Conservation (phyloP, 2,888 invertebrate species). For the Pyrocoelia pectoralis region DNA sequence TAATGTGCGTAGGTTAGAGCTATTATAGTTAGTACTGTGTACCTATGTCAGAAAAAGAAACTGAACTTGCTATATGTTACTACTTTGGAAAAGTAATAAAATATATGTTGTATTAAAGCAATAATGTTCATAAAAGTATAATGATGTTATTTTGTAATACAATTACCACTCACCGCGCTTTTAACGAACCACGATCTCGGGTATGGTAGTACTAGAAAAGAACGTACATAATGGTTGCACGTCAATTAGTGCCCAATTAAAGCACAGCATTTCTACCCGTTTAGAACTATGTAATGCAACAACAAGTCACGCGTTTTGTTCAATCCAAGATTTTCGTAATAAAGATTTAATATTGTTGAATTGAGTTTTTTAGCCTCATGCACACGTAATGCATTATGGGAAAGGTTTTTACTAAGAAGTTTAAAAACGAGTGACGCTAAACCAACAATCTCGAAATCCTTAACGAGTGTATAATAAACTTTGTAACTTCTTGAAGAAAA, state of each 20-base stretch:
- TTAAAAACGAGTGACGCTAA: background rate
- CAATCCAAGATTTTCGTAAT: background rate
- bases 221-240: slow-evolving; percentile 37
- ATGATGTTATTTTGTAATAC: slow-evolving; percentile 12
- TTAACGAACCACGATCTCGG: slow-evolving; percentile 30
- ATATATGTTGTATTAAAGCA: background rate
- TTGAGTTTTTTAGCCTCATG: background rate
- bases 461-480: background rate
- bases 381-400: background rate
- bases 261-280: slow-evolving; percentile 27
- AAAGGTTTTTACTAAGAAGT: background rate
- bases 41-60: no score
- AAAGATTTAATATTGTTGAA: background rate
- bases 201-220: slow-evolving; percentile 24
- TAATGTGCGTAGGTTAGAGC: no score
- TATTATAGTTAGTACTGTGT: no score
- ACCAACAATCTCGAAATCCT: slow-evolving; percentile 1
- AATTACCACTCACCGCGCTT: slow-evolving; percentile 10
- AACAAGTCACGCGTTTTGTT: slow-evolving; percentile 21
- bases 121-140: slow-evolving; percentile 11
- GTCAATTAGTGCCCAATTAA: slow-evolving; percentile 40
- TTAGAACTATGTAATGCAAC: slow-evolving; percentile 16
- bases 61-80: no score
- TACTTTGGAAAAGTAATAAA: no score
- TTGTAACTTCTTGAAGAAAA: slow-evolving; percentile 3